These are phyloP conservation scores for Vandiemenella viatica DNA, from an alignment of 2,888 invertebrate genomes.

Conservation along the genomic window DNA sequence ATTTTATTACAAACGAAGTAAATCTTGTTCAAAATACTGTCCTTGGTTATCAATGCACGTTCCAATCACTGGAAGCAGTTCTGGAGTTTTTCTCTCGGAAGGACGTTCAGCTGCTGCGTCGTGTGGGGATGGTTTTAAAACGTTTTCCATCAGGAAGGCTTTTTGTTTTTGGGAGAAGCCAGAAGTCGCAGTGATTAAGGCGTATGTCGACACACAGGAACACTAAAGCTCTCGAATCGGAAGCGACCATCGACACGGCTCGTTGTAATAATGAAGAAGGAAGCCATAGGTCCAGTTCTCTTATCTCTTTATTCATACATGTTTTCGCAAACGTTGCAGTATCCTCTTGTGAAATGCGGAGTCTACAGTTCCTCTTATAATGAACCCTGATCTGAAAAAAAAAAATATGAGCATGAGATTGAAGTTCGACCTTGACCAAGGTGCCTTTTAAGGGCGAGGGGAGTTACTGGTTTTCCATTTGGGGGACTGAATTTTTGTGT, in stretches of 20 bases:
- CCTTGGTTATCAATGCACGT: background rate
- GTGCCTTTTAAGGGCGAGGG: background rate
- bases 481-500: background rate
- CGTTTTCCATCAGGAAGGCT: background rate
- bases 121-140: background rate
- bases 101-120: background rate
- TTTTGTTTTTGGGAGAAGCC: background rate
- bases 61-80: background rate
- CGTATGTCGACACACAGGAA: background rate
- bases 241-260: background rate
- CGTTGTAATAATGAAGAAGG: background rate
- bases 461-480: background rate
- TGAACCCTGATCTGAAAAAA: background rate
- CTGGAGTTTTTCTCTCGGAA: background rate
- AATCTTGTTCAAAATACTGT: background rate
- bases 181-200: background rate
- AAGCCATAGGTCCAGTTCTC: background rate
- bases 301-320: background rate
- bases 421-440: background rate
- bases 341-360: background rate
- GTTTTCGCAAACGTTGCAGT: background rate
- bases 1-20: background rate
- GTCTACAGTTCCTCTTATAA: background rate
- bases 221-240: background rate
- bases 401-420: background rate